Conservation (phyloP, 2,113 vertebrate genomes). For the Rhizomys pruinosus region DNA sequence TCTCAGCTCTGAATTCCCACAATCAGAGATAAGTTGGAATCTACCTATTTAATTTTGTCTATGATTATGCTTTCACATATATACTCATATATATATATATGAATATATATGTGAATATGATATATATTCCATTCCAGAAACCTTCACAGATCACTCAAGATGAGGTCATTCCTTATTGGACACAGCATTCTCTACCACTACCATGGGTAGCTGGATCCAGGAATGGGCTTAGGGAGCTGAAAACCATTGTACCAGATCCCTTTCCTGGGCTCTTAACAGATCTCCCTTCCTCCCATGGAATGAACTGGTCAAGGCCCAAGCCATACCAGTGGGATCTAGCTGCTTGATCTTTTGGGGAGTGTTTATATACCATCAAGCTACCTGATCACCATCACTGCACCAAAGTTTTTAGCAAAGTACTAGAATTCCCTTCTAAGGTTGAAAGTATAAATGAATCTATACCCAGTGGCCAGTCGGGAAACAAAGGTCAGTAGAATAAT, state of each 20-base stretch:
- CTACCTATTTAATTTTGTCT: background rate
- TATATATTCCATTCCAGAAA: background rate
- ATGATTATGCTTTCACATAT: too few species aligned
- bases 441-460: background rate
- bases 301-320: background rate
- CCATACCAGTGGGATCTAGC: background rate
- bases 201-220: background rate
- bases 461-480: background rate
- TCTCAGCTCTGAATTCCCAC: conserved; percentile 10
- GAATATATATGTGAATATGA: background rate
- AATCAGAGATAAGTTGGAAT: background rate
- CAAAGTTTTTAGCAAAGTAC: background rate
- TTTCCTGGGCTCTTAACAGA: background rate
- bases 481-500: background rate
- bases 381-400: background rate
- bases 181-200: background rate
- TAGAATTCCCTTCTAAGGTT: background rate
- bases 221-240: background rate
- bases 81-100: background rate
- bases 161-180: background rate
- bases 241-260: background rate
- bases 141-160: background rate
- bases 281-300: background rate
- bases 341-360: background rate
- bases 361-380: background rate